Conservation (phyloP, 2,888 invertebrate genomes). For the Leptopilina myrica region DNA sequence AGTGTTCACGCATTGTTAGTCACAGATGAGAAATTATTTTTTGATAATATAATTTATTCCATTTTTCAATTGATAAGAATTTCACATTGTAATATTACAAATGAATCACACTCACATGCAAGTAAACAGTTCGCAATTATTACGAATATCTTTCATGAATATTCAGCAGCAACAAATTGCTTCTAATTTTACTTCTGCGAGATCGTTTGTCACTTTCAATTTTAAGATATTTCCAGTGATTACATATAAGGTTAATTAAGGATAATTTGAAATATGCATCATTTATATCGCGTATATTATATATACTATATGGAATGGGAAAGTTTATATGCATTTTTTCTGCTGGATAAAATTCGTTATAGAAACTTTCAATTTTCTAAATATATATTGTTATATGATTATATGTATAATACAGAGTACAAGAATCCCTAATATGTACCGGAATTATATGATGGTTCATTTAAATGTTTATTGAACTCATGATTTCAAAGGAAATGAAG, state of each 20-base stretch:
- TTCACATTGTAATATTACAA: no score
- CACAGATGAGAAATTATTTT: no score
- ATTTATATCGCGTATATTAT: constrained; percentile 1
- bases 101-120: no score
- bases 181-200: not conserved
- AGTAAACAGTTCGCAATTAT: not conserved
- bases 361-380: constrained; percentile 4
- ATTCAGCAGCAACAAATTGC: constrained; percentile 16
- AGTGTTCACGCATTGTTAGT: no score
- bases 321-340: not conserved
- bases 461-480: constrained; percentile 1
- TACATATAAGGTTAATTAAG: constrained; percentile 2
- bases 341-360: not conserved
- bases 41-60: no score
- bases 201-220: constrained; percentile 34
- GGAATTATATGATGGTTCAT: not conserved
- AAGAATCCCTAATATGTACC: not conserved
- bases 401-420: not conserved
- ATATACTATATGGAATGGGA: not conserved
- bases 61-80: no score
- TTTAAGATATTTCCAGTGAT: constrained; percentile 7
- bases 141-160: constrained; percentile 23
- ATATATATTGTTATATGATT: not conserved
- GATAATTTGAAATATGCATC: not conserved
- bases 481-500: not conserved